A percentile compares a stretch with the other conserved stretches of the same genome.
These are phyloP conservation scores for Melitaea athalia DNA, from an alignment of 2,888 invertebrate species.

Conservation along the genomic window DNA sequence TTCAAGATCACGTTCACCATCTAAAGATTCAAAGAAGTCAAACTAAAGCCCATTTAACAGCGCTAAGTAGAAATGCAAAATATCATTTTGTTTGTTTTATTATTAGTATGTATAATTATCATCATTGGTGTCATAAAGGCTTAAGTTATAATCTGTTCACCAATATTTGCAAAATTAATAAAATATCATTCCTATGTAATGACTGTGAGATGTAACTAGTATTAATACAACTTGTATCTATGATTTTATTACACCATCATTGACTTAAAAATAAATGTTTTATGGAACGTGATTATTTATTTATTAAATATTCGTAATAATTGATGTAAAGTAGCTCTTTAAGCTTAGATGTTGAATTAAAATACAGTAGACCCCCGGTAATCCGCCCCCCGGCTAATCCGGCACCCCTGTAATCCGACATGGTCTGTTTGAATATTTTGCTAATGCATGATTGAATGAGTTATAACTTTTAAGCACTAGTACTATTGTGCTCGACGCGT, in stretches of 20 bases:
- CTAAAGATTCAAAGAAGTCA: constrained; percentile 78
- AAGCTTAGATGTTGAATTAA: too few species aligned
- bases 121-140: constrained; percentile 21
- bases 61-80: constrained; percentile 28
- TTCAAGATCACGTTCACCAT: constrained; percentile 75
- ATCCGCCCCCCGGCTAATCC: too few species aligned
- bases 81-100: constrained; percentile 27
- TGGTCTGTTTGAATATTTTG: too few species aligned
- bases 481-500: too few species aligned
- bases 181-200: constrained; percentile 66
- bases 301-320: too few species aligned
- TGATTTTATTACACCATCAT: constrained; percentile 46
- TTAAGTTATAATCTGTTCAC: constrained; percentile 14
- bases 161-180: constrained; percentile 19
- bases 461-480: too few species aligned
- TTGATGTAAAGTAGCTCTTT: too few species aligned
- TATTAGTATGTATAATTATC: constrained; percentile 14
- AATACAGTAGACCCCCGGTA: too few species aligned
- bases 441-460: too few species aligned
- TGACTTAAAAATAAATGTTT: constrained; percentile 47
- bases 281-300: constrained; percentile 22
- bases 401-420: too few species aligned
- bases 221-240: constrained; percentile 51
- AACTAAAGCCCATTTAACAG: constrained; percentile 50
- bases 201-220: constrained; percentile 55